These are phyloP conservation scores for Aphaenogaster rudis DNA, from an alignment of 1,140 invertebrate species.

Conservation along the genomic window DNA sequence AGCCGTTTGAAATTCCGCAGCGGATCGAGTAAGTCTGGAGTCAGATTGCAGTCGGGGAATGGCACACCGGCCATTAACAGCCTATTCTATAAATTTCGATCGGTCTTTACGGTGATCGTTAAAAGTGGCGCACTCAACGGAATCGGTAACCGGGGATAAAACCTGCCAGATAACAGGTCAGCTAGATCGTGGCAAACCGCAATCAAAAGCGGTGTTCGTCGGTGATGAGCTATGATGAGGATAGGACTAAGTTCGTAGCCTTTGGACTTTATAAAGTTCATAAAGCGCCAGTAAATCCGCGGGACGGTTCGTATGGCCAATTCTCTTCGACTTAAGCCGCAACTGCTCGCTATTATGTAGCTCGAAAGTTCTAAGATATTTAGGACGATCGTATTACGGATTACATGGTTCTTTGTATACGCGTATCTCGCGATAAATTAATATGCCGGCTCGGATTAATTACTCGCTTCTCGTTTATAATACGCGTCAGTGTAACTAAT, in stretches of 20 bases:
- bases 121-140: constrained; percentile 51
- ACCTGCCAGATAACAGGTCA: constrained; percentile 17
- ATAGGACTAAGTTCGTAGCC: constrained; percentile 2
- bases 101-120: constrained; percentile 67
- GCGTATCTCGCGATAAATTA: constrained; percentile 36
- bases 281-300: constrained; percentile 14
- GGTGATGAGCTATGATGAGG: constrained; percentile 33
- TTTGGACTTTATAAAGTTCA: constrained; percentile 39
- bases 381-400: constrained; percentile 16
- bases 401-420: constrained; percentile 26
- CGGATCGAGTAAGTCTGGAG: constrained; percentile 56
- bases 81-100: constrained; percentile 71
- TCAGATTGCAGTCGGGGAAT: constrained; percentile 66
- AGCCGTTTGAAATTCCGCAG: constrained; percentile 59
- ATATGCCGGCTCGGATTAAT: constrained; percentile 29
- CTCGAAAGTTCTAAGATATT: constrained; percentile 14
- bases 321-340: constrained; percentile 32
- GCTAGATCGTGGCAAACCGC: constrained; percentile 25
- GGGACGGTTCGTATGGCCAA: background rate
- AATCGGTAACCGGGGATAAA: constrained; percentile 55
- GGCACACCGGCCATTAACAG: constrained; percentile 61
- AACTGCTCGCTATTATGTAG: constrained; percentile 7
- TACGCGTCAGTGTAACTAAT: constrained; percentile 50
- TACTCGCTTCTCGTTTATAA: constrained; percentile 10
- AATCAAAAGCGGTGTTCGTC: constrained; percentile 27